Conservation (phyloP, 2,888 invertebrate genomes). For the Chelonus formosanus region DNA sequence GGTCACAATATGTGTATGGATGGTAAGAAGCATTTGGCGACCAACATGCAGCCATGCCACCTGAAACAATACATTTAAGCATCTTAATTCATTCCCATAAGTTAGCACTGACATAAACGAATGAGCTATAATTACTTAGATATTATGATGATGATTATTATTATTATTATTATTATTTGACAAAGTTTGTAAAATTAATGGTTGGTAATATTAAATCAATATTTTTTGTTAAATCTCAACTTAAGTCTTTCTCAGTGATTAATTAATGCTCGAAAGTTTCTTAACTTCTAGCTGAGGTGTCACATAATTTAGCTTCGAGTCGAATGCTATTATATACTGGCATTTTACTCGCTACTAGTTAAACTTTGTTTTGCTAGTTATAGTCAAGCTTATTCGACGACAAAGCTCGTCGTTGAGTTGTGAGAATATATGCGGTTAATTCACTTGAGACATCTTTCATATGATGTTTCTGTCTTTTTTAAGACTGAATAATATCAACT, state of each 20-base stretch:
- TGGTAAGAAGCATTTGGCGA: conserved; percentile 91
- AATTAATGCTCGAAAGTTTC: conserved; percentile 21
- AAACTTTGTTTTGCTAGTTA: conserved; percentile 43
- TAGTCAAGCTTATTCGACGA: conserved; percentile 55
- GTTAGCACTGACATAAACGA: too few species aligned
- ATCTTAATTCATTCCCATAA: too few species aligned
- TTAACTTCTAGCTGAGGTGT: conserved; percentile 19
- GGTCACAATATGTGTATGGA: conserved; percentile 91
- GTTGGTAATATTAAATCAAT: conserved; percentile 8
- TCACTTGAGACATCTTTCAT: conserved; percentile 21
- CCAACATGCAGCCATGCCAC: conserved; percentile 96
- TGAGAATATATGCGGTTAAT: conserved; percentile 50
- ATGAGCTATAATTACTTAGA: too few species aligned
- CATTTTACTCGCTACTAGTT: conserved; percentile 52
- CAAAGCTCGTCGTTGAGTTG: conserved; percentile 55
- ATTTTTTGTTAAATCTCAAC: conserved; percentile 5
- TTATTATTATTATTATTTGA: too few species aligned
- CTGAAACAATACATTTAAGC: conserved; percentile 65
- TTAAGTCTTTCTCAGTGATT: conserved; percentile 5
- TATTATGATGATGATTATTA: too few species aligned
- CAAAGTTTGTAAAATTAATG: conserved; percentile 7
- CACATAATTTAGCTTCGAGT: conserved; percentile 29
- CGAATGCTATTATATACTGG: conserved; percentile 50
- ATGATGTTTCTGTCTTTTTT: background rate
- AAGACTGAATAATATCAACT: background rate